Percentiles rank a stretch among this genome's conserved stretches.
Conservation (phyloP, 2,113 vertebrate genomes). For the Atrichornis clamosus region DNA sequence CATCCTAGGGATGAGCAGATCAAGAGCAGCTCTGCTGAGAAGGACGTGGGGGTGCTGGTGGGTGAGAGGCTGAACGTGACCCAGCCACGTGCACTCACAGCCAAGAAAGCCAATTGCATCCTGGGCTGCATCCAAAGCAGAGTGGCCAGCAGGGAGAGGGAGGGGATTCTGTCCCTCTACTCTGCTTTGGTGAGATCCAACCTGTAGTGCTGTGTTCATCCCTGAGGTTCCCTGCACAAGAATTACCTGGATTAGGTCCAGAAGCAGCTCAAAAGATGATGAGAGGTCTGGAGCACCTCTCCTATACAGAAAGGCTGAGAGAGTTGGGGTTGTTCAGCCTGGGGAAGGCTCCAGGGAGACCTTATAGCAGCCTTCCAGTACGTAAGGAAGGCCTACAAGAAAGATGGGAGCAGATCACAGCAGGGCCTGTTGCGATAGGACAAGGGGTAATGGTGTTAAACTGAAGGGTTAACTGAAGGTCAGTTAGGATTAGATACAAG, state of each 20-base stretch:
- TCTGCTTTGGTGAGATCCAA: not conserved
- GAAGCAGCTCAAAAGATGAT: not conserved
- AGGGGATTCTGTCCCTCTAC: not conserved
- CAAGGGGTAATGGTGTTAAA: not conserved
- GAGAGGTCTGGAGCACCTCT: not conserved
- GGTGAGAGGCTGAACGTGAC: not conserved
- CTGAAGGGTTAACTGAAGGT: not conserved
- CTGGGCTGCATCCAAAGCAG: not conserved
- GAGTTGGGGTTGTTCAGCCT: not conserved
- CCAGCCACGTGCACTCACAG: rapidly evolving
- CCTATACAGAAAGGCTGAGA: not conserved
- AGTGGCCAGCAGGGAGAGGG: rapidly evolving
- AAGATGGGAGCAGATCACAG: not conserved
- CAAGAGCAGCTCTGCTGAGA: rapidly evolving
- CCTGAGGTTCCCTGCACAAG: not conserved
- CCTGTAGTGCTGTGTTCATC: not conserved
- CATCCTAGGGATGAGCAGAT: not conserved
- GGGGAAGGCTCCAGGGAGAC: not conserved
- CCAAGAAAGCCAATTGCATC: rapidly evolving
- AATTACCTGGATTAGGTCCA: rapidly evolving
- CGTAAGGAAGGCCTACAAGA: not conserved
- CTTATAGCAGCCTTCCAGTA: not conserved
- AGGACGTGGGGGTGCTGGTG: rapidly evolving
- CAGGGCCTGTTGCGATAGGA: not conserved
- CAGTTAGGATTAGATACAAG: not conserved